Conservation (phyloP, 2,113 vertebrate species). For the Pungitius pungitius region DNA sequence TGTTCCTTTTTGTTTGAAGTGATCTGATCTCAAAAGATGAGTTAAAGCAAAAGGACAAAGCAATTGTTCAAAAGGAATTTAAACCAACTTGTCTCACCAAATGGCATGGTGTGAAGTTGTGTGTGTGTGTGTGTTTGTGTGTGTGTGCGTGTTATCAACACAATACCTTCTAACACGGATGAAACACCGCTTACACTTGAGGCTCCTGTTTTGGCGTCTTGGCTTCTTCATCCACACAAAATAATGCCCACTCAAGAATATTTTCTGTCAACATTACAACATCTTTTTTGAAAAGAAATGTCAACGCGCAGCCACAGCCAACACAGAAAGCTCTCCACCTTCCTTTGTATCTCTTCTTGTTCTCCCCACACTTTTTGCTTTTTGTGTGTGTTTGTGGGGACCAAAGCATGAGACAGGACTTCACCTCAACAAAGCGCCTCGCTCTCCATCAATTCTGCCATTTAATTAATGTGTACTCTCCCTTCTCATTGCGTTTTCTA, state of each 20-base stretch:
- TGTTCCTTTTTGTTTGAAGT: slow-evolving; percentile 11
- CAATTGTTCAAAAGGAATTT: slow-evolving; percentile 24
- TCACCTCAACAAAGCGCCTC: slow-evolving; percentile 56
- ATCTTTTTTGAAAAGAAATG: neutral
- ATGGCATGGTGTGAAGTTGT: slow-evolving; percentile 60
- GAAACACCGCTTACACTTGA: slow-evolving; percentile 18
- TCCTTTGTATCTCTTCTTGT: slow-evolving; percentile 35
- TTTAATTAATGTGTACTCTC: slow-evolving; percentile 30
- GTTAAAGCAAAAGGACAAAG: slow-evolving; percentile 21
- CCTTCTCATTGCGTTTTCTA: slow-evolving; percentile 2
- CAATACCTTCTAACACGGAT: slow-evolving; percentile 13
- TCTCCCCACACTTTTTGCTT: slow-evolving; percentile 33
- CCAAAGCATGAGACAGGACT: slow-evolving; percentile 70
- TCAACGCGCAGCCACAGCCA: slow-evolving; percentile 32
- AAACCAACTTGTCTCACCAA: slow-evolving; percentile 45
- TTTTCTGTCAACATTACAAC: neutral
- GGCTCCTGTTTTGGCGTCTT: slow-evolving; percentile 57
- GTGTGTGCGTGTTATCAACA: slow-evolving; percentile 23
- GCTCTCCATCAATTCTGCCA: slow-evolving; percentile 37
- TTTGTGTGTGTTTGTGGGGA: slow-evolving; percentile 61
- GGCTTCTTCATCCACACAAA: neutral
- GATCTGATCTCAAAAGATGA: slow-evolving; percentile 15
- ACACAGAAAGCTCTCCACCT: slow-evolving; percentile 60
- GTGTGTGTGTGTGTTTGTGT: slow-evolving; percentile 35
- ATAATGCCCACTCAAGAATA: neutral